Conservation (phyloP, 1,140 invertebrate genomes). For the Eulimnadia texana region DNA sequence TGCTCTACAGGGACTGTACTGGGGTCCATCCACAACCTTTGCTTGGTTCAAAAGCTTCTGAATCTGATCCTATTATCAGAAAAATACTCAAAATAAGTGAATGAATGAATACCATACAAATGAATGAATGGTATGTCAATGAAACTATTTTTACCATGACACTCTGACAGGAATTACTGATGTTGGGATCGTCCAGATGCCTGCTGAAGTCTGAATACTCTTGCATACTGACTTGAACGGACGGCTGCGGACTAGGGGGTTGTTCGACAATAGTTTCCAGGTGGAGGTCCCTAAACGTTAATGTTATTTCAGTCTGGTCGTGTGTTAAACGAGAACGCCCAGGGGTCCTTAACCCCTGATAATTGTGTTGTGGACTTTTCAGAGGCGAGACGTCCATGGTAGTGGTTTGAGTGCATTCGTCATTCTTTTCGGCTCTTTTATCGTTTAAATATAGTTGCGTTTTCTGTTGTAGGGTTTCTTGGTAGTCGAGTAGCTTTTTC, state of each 20-base stretch:
- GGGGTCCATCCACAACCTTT: not conserved
- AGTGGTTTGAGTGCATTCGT: constrained; percentile 1
- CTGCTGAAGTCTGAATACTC: constrained; percentile 9
- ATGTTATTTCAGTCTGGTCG: constrained; percentile 4
- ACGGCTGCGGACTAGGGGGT: constrained; percentile 8
- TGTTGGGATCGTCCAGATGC: not conserved
- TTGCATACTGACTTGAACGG: constrained; percentile 13
- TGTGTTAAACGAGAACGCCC: not conserved
- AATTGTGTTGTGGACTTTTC: not conserved
- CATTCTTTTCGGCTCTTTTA: not conserved
- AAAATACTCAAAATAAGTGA: too few species aligned
- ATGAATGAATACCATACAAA: too few species aligned
- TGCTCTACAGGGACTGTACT: not conserved
- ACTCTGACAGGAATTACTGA: not conserved
- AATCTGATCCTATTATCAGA: not conserved
- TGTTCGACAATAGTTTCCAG: constrained; percentile 14
- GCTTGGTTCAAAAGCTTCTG: constrained; percentile 3
- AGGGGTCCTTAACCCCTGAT: not conserved
- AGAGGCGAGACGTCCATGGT: not conserved
- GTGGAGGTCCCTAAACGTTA: constrained; percentile 13
- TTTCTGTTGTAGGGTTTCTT: constrained; percentile 5
- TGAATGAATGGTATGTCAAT: too few species aligned
- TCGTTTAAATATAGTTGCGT: not conserved
- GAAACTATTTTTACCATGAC: not conserved
- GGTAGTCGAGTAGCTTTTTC: constrained; percentile 9